Percentiles rank a stretch among this genome's conserved stretches.
Evolutionary conservation across 2,888 invertebrate genomes (phyloP).

Genomic region (Synergus umbraculus): DNA sequence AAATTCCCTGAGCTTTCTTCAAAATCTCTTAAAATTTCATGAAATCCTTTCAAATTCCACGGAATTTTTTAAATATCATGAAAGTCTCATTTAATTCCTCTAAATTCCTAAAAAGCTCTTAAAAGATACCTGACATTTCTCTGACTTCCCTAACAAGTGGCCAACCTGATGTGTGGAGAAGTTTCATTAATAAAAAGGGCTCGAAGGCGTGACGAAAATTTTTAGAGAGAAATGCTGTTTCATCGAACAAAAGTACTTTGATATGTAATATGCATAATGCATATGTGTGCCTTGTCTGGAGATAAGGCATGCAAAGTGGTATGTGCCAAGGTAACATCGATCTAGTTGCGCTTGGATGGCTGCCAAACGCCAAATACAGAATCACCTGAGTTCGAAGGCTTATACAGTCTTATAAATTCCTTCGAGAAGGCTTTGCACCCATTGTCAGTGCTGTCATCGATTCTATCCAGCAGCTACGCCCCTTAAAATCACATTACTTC

Average conservation of each 20-base stretch:
- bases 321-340: conserved; percentile 70
- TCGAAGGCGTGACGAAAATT: conserved; percentile 13
- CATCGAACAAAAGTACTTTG: not conserved
- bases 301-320: conserved; percentile 49
- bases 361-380: conserved; percentile 69
- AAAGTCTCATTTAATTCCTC: too few relatives aligned
- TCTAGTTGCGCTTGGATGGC: conserved; percentile 69
- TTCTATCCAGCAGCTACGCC: conserved; percentile 3
- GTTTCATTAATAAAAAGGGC: not conserved
- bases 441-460: conserved; percentile 26
- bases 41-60: too few relatives aligned
- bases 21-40: too few relatives aligned
- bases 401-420: conserved; percentile 7
- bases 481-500: conserved; percentile 16
- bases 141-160: too few relatives aligned
- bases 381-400: conserved; percentile 35
- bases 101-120: too few relatives aligned
- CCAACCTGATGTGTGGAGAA: not conserved
- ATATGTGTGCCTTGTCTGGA: conserved; percentile 50
- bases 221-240: conserved; percentile 7
- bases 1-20: too few relatives aligned
- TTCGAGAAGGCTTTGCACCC: conserved; percentile 25
- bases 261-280: conserved; percentile 4
- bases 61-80: too few relatives aligned
- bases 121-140: too few relatives aligned